Percentiles rank a stretch among this genome's conserved stretches.
Conservation (phyloP, 1,140 invertebrate species). For the Phenacoccus solenopsis region DNA sequence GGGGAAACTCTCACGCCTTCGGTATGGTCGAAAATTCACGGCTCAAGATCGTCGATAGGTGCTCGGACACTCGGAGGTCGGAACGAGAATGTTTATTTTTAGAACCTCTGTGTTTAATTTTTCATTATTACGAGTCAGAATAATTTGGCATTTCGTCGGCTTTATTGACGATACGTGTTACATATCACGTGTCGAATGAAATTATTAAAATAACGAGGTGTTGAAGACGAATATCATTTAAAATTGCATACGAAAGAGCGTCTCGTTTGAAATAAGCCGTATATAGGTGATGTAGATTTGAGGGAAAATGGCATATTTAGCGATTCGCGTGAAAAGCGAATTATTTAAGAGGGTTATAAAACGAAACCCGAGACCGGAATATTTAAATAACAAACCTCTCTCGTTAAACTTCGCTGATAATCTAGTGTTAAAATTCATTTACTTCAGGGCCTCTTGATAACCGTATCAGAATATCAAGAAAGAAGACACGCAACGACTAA, state of each 20-base stretch:
- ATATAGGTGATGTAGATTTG: neutral
- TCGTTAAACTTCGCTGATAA: neutral
- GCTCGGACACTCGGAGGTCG: no score
- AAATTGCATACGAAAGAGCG: no score
- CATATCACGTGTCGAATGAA: no score
- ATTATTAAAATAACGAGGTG: no score
- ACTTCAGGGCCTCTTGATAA: neutral
- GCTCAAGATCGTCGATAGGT: no score
- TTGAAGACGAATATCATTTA: no score
- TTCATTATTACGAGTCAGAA: no score
- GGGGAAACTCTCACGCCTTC: neutral
- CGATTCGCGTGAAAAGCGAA: neutral
- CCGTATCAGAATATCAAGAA: neutral
- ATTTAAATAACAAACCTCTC: constrained; percentile 3
- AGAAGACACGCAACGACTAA: neutral
- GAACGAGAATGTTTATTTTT: no score
- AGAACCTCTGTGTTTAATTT: no score
- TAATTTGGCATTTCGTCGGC: no score
- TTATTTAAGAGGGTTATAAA: constrained; percentile 3
- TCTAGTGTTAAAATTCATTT: constrained; percentile 3
- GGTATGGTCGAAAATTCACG: neutral
- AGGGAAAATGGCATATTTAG: neutral
- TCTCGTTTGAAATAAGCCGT: neutral
- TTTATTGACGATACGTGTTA: no score
- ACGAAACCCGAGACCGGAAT: neutral